Evolutionary conservation across 92 coral and sea anemone species (phyloP), one percentile per base, ranked within the genome.

Genomic region (Zoanthus sociatus): DNA sequence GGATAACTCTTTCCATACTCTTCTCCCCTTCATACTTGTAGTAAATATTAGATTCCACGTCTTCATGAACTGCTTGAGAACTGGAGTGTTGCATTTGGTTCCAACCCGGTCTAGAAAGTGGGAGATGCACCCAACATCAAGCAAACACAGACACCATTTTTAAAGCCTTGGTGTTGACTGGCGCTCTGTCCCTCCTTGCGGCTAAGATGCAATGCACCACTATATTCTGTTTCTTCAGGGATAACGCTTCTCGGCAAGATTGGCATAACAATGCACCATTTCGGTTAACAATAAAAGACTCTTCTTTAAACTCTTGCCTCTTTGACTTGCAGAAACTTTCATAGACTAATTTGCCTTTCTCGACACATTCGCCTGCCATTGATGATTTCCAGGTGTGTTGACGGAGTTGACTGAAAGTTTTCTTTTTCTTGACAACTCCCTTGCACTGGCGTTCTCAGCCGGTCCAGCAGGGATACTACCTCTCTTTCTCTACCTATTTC

Each of bases 221-320:
- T 67, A 50, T 67, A 64, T 84, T 86, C 53, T 77, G 83, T 55
- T 89, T 89, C 78, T 77, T 84, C 21, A 84, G 51, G 15, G 84
- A 75, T 10, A 89, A n/a, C 48, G 37, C 88, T 86, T 84, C 82
- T 72, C 54, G 44, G 26, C 45, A 26, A 26, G 26, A 26, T 26
- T 26, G 26, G 26, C 26, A 26, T 26, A 26, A 26, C 26, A 26
- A 26, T 26, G 26, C 26, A 26, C 26, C 26, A 26, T 26, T 26
- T 0, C 26, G 26, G 26, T 26, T 63, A 45, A 55, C 89, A 61
- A 72, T 67, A n/a, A 76, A 68, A 53, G 63, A 32, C 60, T 89
- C 91, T 10, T 45, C 91, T 48, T 83, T 77, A 55, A 84, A 89
- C 61, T 84, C 82, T 33, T 64, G 47, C 15, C 81, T 32, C 86